phyloP scores from a whole-genome alignment of 2,888 invertebrate genomes.

The Protodeltote pygarga region DNA sequence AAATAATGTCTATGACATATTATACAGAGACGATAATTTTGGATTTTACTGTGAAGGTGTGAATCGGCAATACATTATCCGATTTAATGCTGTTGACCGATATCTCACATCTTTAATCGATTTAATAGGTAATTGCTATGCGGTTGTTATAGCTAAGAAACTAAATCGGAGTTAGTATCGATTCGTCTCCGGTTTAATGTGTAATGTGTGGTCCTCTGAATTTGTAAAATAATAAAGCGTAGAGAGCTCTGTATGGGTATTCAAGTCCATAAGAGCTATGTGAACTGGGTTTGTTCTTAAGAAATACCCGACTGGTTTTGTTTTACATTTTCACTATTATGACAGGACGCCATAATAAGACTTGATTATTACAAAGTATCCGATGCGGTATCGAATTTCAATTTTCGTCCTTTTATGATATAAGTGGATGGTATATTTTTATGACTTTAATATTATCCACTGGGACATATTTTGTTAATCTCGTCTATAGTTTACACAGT shows the following conservation, averaged over 20 bases:
- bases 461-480: constrained; percentile 19
- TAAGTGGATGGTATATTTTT: constrained; percentile 36
- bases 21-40: constrained; percentile 50
- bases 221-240: constrained; percentile 61
- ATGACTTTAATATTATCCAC: constrained; percentile 16
- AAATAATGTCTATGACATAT: constrained; percentile 46
- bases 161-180: constrained; percentile 63
- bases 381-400: constrained; percentile 60
- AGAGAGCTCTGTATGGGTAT: constrained; percentile 48
- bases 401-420: constrained; percentile 61
- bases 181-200: constrained; percentile 61
- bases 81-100: constrained; percentile 68
- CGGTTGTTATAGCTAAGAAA: constrained; percentile 61
- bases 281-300: constrained; percentile 32
- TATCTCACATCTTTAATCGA: constrained; percentile 67
- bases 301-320: constrained; percentile 46
- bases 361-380: constrained; percentile 69
- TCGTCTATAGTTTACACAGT: constrained; percentile 30
- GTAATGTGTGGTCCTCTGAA: constrained; percentile 73
- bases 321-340: constrained; percentile 66
- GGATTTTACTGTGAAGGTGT: constrained; percentile 57
- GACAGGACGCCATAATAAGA: constrained; percentile 71
- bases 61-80: constrained; percentile 66
- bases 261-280: constrained; percentile 35
- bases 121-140: constrained; percentile 68